phyloP scores from a whole-genome alignment of 2,888 invertebrate genomes.

The Sinodicranocentrus sp. region DNA sequence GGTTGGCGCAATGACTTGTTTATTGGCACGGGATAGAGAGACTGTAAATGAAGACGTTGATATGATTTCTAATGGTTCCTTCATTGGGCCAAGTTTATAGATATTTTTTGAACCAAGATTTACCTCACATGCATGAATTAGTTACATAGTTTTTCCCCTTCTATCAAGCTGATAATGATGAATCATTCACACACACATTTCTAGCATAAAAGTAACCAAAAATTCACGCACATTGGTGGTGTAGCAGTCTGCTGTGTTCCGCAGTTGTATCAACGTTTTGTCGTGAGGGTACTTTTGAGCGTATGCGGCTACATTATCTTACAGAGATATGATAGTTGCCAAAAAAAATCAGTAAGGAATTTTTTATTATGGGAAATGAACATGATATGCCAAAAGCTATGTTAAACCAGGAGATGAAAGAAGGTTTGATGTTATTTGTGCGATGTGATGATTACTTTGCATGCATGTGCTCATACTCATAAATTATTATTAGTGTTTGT shows the following conservation, averaged over 20 bases:
- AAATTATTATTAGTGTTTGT: neutral
- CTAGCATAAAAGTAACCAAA: too few relatives aligned
- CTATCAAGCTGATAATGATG: too few relatives aligned
- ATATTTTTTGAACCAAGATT: constrained; percentile 18
- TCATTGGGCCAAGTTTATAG: neutral
- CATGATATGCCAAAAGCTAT: neutral
- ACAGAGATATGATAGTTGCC: constrained; percentile 7
- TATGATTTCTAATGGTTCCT: neutral
- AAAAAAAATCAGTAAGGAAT: constrained; percentile 9
- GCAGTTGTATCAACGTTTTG: neutral
- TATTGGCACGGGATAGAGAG: neutral
- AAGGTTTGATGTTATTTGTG: neutral
- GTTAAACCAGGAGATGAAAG: constrained; percentile 22
- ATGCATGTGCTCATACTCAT: neutral
- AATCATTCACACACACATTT: too few relatives aligned
- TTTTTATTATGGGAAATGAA: constrained; percentile 10
- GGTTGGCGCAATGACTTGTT: constrained; percentile 15
- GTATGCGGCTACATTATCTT: neutral
- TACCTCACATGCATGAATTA: constrained; percentile 32
- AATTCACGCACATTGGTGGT: neutral
- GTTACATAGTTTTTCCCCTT: constrained; percentile 2
- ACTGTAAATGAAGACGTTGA: neutral
- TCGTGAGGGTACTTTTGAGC: neutral
- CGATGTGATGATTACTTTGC: neutral
- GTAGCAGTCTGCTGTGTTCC: neutral